Conservation (phyloP, 2,113 vertebrate species). For the Corydoras sp. region DNA sequence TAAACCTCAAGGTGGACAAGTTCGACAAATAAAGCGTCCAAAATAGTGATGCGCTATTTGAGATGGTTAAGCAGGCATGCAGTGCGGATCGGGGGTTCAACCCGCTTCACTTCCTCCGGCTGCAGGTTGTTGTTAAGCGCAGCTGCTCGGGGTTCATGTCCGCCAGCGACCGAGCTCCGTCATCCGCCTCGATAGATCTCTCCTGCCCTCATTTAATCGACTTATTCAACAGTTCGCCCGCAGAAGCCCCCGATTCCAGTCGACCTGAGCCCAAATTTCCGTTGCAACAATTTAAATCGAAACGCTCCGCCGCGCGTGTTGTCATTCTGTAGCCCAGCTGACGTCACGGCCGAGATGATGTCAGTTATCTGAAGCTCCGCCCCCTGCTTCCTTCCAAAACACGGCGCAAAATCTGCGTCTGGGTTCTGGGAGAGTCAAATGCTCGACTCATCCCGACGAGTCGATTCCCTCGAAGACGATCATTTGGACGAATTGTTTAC, state of each 20-base stretch:
- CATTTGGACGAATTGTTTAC: too few relatives aligned
- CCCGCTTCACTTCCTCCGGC: conserved; percentile 16
- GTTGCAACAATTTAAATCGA: conserved; percentile 28
- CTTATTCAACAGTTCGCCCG: neutral
- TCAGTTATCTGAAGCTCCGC: conserved; percentile 48
- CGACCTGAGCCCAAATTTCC: neutral
- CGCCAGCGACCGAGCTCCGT: neutral
- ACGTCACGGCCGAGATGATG: conserved; percentile 13
- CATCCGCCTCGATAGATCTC: too few relatives aligned
- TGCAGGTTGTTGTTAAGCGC: conserved; percentile 9
- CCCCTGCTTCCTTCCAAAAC: conserved; percentile 5
- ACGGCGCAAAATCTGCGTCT: conserved; percentile 32
- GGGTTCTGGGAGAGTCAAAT: neutral
- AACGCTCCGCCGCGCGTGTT: conserved; percentile 65
- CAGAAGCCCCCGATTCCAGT: too few relatives aligned
- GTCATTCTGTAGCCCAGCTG: conserved; percentile 42
- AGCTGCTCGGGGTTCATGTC: conserved; percentile 21
- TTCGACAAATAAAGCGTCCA: neutral
- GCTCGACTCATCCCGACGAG: neutral
- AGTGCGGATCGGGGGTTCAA: too few relatives aligned
- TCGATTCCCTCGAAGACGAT: too few relatives aligned
- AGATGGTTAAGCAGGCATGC: too few relatives aligned
- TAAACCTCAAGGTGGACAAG: neutral
- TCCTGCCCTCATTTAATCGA: neutral
- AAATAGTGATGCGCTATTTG: too few relatives aligned